A percentile compares a stretch with the other conserved stretches of the same genome.
phyloP scores from a whole-genome alignment of 2,113 vertebrate genomes.

The Anoura caudifer region DNA sequence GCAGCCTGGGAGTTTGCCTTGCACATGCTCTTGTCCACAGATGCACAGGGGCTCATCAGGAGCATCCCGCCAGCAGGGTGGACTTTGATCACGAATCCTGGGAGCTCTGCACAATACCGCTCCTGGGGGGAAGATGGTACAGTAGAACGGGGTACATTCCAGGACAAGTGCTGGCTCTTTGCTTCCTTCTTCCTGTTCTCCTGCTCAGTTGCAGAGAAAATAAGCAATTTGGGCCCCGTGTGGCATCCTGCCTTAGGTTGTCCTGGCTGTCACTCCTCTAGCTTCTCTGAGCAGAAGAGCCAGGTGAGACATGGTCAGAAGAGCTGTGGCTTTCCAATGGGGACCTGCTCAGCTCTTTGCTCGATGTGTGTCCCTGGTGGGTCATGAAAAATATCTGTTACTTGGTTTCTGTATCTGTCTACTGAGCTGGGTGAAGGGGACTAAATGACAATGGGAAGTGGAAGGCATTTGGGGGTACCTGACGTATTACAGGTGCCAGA shows the following conservation, averaged over 20 bases:
- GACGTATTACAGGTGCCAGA: background rate
- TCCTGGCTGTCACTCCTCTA: background rate
- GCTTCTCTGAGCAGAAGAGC: background rate
- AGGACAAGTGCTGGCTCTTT: background rate
- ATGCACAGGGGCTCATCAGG: background rate
- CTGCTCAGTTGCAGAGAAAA: background rate
- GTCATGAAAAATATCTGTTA: background rate
- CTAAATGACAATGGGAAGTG: background rate
- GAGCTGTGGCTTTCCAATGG: background rate
- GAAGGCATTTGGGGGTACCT: background rate
- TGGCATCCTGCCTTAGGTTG: background rate
- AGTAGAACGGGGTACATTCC: background rate
- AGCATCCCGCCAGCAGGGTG: background rate
- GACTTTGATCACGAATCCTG: background rate
- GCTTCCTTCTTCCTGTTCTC: background rate
- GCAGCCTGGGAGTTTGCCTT: background rate
- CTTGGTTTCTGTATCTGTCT: background rate
- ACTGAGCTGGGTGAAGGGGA: background rate
- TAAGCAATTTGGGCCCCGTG: background rate
- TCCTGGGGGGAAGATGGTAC: rapidly evolving
- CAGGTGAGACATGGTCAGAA: background rate
- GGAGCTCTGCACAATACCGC: background rate
- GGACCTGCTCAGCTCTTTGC: background rate
- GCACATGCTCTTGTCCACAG: background rate
- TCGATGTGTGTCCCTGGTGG: background rate